Evolutionary conservation across 2,113 vertebrate species (phyloP).

Genomic region (Pomatorhinus ruficollis): DNA sequence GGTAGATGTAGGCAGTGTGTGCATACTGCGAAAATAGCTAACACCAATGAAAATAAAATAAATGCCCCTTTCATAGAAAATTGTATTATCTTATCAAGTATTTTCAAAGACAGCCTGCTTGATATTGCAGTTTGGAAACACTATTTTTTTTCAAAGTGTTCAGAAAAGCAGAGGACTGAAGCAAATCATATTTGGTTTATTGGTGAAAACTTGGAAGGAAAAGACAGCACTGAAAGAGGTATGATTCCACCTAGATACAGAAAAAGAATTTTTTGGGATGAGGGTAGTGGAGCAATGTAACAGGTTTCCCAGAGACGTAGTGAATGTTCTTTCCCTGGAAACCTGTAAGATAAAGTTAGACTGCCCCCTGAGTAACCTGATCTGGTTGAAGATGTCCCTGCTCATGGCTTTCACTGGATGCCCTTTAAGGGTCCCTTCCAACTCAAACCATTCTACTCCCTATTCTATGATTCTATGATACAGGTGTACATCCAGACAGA

Average conservation of each 20-base stretch:
- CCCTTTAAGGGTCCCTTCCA: background rate
- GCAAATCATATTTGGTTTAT: background rate
- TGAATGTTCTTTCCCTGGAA: background rate
- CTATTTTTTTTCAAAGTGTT: background rate
- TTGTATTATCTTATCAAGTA: background rate
- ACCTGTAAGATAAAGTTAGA: background rate
- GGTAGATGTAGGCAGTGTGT: background rate
- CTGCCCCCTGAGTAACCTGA: background rate
- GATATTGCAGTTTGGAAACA: background rate
- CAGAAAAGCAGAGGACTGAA: background rate
- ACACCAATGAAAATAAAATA: background rate
- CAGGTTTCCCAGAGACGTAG: background rate
- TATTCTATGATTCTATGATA: accelerated
- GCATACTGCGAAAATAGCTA: background rate
- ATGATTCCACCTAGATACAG: background rate
- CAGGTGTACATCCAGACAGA: background rate
- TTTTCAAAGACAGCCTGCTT: background rate
- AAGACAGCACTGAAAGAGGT: background rate
- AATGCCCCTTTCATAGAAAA: background rate
- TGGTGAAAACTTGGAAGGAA: background rate
- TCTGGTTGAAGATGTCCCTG: background rate
- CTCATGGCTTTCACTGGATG: background rate
- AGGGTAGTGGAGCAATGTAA: accelerated
- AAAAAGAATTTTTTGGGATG: accelerated
- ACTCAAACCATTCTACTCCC: background rate